phyloP scores from a whole-genome alignment of 2,797 vertebrate species.

The Lithobates sylvaticus region DNA sequence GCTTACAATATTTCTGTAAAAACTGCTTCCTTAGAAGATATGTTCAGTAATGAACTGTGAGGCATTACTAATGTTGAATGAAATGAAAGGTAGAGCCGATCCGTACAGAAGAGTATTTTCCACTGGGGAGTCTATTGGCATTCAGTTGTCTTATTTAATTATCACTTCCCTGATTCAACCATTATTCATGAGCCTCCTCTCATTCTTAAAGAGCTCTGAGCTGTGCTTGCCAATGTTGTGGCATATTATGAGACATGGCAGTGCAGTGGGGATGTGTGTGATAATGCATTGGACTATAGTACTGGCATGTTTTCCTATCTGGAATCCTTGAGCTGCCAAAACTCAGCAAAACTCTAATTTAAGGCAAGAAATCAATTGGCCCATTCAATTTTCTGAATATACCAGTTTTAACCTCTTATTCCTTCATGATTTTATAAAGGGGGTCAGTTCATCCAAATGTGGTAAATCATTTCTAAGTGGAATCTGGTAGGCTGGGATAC shows the following conservation, averaged over 20 bases:
- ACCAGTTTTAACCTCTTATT: not conserved
- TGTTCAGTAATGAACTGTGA: slow-evolving; percentile 67
- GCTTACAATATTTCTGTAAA: slow-evolving; percentile 66
- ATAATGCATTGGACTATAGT: slow-evolving; percentile 78
- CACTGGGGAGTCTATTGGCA: slow-evolving; percentile 76
- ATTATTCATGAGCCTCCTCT: slow-evolving; percentile 81
- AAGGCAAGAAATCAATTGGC: slow-evolving; percentile 68
- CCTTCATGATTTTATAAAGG: not conserved
- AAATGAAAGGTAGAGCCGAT: slow-evolving; percentile 70
- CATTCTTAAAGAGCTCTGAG: slow-evolving; percentile 81
- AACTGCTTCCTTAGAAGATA: slow-evolving; percentile 68
- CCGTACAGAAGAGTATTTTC: slow-evolving; percentile 73
- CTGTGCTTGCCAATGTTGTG: slow-evolving; percentile 81
- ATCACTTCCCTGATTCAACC: slow-evolving; percentile 79
- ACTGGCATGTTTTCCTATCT: slow-evolving; percentile 77
- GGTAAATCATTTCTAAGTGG: too few relatives aligned
- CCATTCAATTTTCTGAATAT: slow-evolving; percentile 17
- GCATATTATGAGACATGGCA: slow-evolving; percentile 77
- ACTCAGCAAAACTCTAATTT: slow-evolving; percentile 71
- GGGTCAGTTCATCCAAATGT: too few relatives aligned
- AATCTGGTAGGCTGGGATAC: too few relatives aligned
- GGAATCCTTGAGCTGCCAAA: slow-evolving; percentile 73
- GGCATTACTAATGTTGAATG: slow-evolving; percentile 67
- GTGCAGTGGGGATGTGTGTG: slow-evolving; percentile 73
- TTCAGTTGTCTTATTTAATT: slow-evolving; percentile 84